Base-by-base conservation (phyloP, 2,113 vertebrate species). In the Psephotus haematonotus region DNA sequence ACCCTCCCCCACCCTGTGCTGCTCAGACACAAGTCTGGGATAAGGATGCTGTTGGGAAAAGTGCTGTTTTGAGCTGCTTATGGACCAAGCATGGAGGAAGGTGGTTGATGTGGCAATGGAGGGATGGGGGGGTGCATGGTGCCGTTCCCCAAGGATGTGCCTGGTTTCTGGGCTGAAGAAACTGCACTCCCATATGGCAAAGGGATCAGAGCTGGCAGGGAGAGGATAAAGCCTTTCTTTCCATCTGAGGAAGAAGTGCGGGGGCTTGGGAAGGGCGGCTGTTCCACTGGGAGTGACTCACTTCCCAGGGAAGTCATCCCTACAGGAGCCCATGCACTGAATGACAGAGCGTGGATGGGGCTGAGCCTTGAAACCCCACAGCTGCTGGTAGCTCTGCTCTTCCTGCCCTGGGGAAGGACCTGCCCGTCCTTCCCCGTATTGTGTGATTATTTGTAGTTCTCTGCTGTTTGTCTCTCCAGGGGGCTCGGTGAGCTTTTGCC, bases 261-360 rank as follows among this genome's bases (percentile, higher is more conserved):
- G 77, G 80, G 57, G 35, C 72, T 87, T 89, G 80, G 77, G 77
- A 92, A 95, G 67, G 81, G 49, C 4, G 0, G 62, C 74, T 52
- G 39, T 91, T 76, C 92, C 67, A 11, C 35, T 76, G 33, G 22
- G 77, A 91, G 39, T 96, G 94, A 97, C 70, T 97, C 95, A 97
- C 41, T 94, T 97, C 94, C 91, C 41, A 1, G 77, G 91, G 95
- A 97, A 95, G 74, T 92, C 71, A 39, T 89, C 65, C 74, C 91
- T 5, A 2, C 86, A 87, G 92, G 62, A 96, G 92, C n/a, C 85
- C 9, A 9, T 0, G 0, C 39, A 67, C 43, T 6, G 2, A 86
- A 39, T 33, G 62, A 47, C 41, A 70, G 49, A 76, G 65, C 9
- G 7, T 39, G 43, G 84, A 72, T 76, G 74, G 44, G 78, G 57